Base-by-base conservation (phyloP, 2,797 vertebrate species). In the Sphaeramia orbicularis region DNA sequence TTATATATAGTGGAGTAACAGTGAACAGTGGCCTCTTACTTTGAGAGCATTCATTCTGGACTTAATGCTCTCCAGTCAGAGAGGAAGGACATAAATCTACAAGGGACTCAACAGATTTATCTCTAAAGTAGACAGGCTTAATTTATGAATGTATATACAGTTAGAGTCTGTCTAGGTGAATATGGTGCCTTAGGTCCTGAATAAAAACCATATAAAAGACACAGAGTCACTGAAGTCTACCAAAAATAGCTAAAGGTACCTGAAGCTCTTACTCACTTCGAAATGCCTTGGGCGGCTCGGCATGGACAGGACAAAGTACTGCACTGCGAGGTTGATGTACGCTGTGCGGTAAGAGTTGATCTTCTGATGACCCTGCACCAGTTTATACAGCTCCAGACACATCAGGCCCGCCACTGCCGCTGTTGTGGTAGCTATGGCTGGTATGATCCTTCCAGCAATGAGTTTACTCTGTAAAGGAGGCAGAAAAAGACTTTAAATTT, bases 371-470 rank as follows among this genome's bases (percentile, higher is more conserved):
- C 89, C 88, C 56, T 92, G 91, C 16, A 94, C 94, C 71, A 97
- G 65, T 81, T 97, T 97, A 71, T 94, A 97, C 48, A 97, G 80
- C 86, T 97, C 97, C 90, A 98, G 83, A 84, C 95, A 95, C 1
- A 95, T 89, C 73, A 98, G 89, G 63, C 96, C 96, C 0, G 95
- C 96, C 76, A 97, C 94, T 0, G 94, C 95, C 0, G 95, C 94
- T 0, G 96, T 97, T 6, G 94, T 96, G 44, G 96, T 98, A 64
- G 94, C 95, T 21, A 99, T 94, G 77, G 96, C 96, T 0, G 97
- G 96, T 72, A 97, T 89, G 8, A 98, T 97, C 58, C 30, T 90
- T 16, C 96, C 96, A 0, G 92, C 91, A 0, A 96, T 96, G 56
- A 45, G 90, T 82, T 96, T 97, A 85, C 95, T 96, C 97, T 98